A percentile compares a stretch with the other conserved stretches of the same genome.
Evolutionary conservation across 2,888 invertebrate species (phyloP).

Genomic region (Seira ritae): DNA sequence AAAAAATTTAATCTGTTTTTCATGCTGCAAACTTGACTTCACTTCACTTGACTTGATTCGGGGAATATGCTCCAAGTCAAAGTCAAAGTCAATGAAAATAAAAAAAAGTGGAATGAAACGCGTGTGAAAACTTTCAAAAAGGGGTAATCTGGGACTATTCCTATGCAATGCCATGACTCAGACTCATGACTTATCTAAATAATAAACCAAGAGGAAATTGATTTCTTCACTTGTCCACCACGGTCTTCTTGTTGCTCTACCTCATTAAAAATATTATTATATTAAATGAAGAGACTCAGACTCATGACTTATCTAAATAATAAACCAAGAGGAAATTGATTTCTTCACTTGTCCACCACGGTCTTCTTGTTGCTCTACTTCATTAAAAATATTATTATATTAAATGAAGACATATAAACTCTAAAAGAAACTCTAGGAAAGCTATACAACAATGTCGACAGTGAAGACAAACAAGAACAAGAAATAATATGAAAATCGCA

Average conservation of each 20-base stretch:
- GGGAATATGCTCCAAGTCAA: too few relatives aligned
- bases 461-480: conserved; percentile 4
- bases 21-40: too few relatives aligned
- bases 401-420: conserved; percentile 44
- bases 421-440: too few relatives aligned
- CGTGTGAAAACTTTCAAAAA: too few relatives aligned
- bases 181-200: not conserved
- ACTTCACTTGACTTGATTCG: too few relatives aligned
- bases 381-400: conserved; percentile 18
- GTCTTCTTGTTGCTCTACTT: conserved; percentile 15
- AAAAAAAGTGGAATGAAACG: too few relatives aligned
- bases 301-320: conserved; percentile 3
- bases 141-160: too few relatives aligned
- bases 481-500: conserved; percentile 1
- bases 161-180: too few relatives aligned
- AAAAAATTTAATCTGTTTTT: too few relatives aligned
- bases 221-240: conserved; percentile 53
- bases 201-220: conserved; percentile 44
- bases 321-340: conserved; percentile 48
- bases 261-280: conserved; percentile 2
- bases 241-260: conserved; percentile 10
- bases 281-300: conserved; percentile 42
- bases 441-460: conserved; percentile 40
- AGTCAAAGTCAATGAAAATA: too few relatives aligned
- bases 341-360: conserved; percentile 47